Percentiles rank a stretch among this genome's conserved stretches.
phyloP scores from a whole-genome alignment of 2,888 invertebrate species.

The Anoplius nigerrimus region DNA sequence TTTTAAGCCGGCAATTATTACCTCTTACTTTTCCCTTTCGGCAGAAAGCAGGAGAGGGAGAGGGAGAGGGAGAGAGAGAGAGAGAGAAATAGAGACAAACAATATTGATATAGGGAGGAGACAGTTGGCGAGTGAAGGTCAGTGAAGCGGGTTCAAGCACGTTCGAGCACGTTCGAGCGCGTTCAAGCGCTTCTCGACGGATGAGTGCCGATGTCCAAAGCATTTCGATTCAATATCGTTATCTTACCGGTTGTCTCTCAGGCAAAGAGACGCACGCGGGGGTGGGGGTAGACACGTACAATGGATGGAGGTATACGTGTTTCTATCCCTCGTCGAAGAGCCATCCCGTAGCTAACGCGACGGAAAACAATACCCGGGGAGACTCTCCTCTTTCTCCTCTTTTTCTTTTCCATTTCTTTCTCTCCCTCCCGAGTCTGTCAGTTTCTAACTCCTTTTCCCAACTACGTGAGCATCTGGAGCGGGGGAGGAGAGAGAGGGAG shows the following conservation, averaged over 20 bases:
- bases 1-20: no score
- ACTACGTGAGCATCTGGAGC: no score
- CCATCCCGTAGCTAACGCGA: background rate
- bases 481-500: no score
- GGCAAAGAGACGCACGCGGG: conserved; percentile 17
- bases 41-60: no score
- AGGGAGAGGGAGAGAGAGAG: no score
- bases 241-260: conserved; percentile 25
- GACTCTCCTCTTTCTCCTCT: conserved; percentile 5
- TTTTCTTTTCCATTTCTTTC: background rate
- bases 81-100: no score
- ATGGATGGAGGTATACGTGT: conserved; percentile 13
- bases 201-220: conserved; percentile 26
- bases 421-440: background rate
- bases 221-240: conserved; percentile 38
- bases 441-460: no score
- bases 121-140: no score
- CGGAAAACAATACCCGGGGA: background rate
- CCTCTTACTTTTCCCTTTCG: no score
- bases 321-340: conserved; percentile 1
- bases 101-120: no score
- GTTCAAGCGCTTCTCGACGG: conserved; percentile 24
- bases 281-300: conserved; percentile 1
- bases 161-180: conserved; percentile 20
- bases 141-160: no score